These are phyloP conservation scores for Halesus radiatus DNA, from an alignment of 1,140 invertebrate genomes.

Conservation along the genomic window DNA sequence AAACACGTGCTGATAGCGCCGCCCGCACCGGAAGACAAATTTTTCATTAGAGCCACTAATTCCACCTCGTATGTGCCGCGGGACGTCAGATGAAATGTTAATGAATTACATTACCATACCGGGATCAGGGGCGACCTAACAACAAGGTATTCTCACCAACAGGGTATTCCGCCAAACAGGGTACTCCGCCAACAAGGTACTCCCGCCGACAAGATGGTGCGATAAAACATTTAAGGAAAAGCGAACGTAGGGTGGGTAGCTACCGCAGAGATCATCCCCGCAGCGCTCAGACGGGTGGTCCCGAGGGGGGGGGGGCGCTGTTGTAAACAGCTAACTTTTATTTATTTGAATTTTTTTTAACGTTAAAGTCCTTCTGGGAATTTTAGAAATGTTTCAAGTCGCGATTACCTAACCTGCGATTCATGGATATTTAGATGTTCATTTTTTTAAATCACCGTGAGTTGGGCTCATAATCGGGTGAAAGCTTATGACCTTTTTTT, in stretches of 20 bases:
- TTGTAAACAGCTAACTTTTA: background rate
- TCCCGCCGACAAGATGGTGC: background rate
- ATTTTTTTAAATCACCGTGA: too few relatives aligned
- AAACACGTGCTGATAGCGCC: too few relatives aligned
- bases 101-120: constrained; percentile 25
- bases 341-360: too few relatives aligned
- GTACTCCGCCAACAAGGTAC: background rate
- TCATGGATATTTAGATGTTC: too few relatives aligned
- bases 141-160: background rate
- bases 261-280: constrained; percentile 17
- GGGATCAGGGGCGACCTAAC: background rate
- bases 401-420: too few relatives aligned
- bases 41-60: constrained; percentile 28
- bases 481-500: too few relatives aligned
- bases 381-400: too few relatives aligned
- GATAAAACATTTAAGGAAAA: constrained; percentile 29
- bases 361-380: too few relatives aligned
- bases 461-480: too few relatives aligned
- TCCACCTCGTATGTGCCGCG: constrained; percentile 5
- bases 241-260: background rate
- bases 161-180: background rate
- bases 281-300: background rate
- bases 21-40: constrained; percentile 19
- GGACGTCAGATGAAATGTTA: constrained; percentile 26
- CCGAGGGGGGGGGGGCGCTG: background rate